Evolutionary conservation across 2,888 invertebrate genomes (phyloP), one percentile per base, ranked within the genome.

Genomic region (Dicyrtoma fusca): DNA sequence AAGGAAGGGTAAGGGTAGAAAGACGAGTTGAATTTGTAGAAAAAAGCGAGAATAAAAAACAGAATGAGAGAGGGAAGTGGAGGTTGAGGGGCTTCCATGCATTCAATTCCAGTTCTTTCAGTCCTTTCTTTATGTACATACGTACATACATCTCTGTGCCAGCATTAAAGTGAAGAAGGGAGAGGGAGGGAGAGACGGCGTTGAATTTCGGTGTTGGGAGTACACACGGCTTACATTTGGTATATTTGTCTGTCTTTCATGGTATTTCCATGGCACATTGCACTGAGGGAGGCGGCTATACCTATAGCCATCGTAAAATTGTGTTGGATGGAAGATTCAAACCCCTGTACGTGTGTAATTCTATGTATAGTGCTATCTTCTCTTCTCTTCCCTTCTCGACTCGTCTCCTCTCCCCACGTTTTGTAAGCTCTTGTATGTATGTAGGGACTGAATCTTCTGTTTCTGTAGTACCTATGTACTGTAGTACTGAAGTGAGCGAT

Each of bases 81-180:
- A 68, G 68, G 68, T 68, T 68, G 68, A 68, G 68, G 68, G 68
- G 68, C 68, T 68, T 68, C 68, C 57, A 55, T 57, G 55, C 55
- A 68, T 68, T 68, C 68, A 68, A 42, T 57, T 68, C 55, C 68
- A 68, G 66, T 51, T 26, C 10, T 17, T 23, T 45, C 21, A 21
- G 17, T 25, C 34, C 51, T 68, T 68, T 25, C 25, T 57, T 68
- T 68, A 61, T 34, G 42, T 49, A 17, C 5, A 5, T 10, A n/a
- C 11, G 5, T 49, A 17, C 5, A n/a, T 49, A 49, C 49, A 45
- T 8, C 45, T 13, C 10, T 45, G 13, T 45, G 45, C 13, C 10
- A 11, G 45, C 13, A 45, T 45, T 45, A 49, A 3, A 11, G 49
- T 17, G 49, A 3, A 49, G 3, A 19, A 3, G 49, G 14, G 34